Conservation (phyloP, 2,797 vertebrate species). For the Macropus fuliginosus region DNA sequence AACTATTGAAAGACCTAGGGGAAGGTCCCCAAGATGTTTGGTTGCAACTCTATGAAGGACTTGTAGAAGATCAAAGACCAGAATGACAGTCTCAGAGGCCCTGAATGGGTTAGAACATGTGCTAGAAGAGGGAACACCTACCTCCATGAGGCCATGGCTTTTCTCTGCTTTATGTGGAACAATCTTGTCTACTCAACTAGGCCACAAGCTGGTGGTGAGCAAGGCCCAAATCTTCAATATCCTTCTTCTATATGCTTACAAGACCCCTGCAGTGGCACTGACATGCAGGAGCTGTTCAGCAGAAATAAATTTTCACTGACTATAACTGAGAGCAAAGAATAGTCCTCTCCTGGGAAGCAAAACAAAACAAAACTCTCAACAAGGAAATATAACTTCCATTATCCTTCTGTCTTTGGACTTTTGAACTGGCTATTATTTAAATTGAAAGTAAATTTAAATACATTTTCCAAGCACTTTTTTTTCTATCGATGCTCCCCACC, state of each 20-base stretch:
- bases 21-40: not conserved
- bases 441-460: slow-evolving; percentile 83
- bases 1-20: not conserved
- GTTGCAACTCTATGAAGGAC: not conserved
- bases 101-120: not conserved
- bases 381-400: slow-evolving; percentile 76
- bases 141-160: not conserved
- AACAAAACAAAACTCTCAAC: not conserved
- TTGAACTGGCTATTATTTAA: slow-evolving; percentile 77
- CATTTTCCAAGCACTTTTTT: slow-evolving; percentile 77
- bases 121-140: not conserved
- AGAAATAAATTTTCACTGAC: not conserved
- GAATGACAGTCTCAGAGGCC: not conserved
- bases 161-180: not conserved
- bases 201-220: not conserved
- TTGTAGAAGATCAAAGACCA: not conserved
- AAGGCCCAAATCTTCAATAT: not conserved
- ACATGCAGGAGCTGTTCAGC: not conserved
- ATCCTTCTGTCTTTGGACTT: slow-evolving; percentile 43
- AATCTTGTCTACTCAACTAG: not conserved
- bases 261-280: not conserved
- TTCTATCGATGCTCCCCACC: slow-evolving; percentile 27
- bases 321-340: slow-evolving; percentile 15
- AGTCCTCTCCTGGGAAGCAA: not conserved
- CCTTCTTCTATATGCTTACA: not conserved